Conservation (phyloP, 2,797 vertebrate species). For the Pseudochaenichthys georgianus region DNA sequence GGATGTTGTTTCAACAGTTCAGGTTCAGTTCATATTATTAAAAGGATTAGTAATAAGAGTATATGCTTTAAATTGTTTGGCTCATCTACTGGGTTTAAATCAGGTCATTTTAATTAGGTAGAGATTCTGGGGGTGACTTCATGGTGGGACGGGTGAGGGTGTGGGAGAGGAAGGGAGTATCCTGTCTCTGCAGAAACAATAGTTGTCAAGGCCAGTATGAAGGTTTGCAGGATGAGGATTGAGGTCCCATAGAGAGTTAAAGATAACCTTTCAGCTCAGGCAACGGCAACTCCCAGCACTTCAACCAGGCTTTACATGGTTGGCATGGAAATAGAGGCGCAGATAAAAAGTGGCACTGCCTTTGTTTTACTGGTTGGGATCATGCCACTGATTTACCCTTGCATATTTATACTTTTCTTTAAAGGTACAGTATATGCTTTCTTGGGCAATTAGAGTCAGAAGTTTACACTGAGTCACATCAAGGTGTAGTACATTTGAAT, state of each 20-base stretch:
- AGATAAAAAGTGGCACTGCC: conserved; percentile 21
- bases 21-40: too few species aligned
- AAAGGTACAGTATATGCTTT: not conserved
- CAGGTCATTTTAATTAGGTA: not conserved
- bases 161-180: conserved; percentile 71
- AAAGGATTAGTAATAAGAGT: not conserved
- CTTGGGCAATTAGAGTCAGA: not conserved
- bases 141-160: conserved; percentile 45
- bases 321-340: conserved; percentile 51
- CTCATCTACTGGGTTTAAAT: not conserved
- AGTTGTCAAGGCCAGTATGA: conserved; percentile 34
- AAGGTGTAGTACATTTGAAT: not conserved
- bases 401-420: not conserved
- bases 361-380: conserved; percentile 19
- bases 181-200: conserved; percentile 63
- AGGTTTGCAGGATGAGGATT: conserved; percentile 44
- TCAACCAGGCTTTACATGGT: conserved; percentile 30
- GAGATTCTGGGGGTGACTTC: conserved; percentile 27
- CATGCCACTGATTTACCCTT: conserved; percentile 5
- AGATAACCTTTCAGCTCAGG: conserved; percentile 62
- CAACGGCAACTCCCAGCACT: conserved; percentile 49
- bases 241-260: conserved; percentile 52
- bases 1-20: too few species aligned
- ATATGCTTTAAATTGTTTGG: not conserved
- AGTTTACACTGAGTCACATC: not conserved